Base-by-base conservation (phyloP, 2,113 vertebrate species). In the Pterophyllum scalare region DNA sequence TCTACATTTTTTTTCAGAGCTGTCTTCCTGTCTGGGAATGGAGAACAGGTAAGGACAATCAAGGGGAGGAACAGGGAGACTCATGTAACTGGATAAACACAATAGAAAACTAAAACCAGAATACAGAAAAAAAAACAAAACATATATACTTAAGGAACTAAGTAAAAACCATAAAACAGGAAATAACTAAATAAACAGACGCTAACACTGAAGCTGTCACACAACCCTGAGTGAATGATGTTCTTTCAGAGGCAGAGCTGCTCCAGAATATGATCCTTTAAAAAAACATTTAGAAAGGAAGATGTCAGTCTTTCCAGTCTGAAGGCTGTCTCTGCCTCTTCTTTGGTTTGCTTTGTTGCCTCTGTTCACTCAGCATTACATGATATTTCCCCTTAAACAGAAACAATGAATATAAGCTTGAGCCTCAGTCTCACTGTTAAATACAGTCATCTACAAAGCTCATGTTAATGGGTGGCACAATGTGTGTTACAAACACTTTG, bases 171-270 rank as follows among this genome's bases (percentile, higher is more conserved):
- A 70, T 49, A 70, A 49, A 20, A 49, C 15, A 70, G 24, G 40
- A 70, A 49, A 49, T 49, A 28, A 2, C 24, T 49, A 70, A 70
- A 49, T 49, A 70, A 70, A 70, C 40, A 43, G 40, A 43, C 4
- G 12, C 40, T 13, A 5, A 12, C 4, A 5, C 1, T 70, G 65
- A 52, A 3, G 17, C 49, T 78, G 2, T 2, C 0, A 33, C 65
- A 79, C 33, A 76, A 83, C 54, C 59, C 54, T 5, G 33, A 77
- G 84, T 65, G 79, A 54, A 84, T 70, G 64, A 60, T 78, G 52
- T 57, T 70, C n/a, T 79, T 80, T 62, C 20, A 80, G 22, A 80
- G 59, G n/a, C 31, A 28, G 49, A 49, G 49, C 17, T 6, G 4
- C 49, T 56, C 65, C 28, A 75, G 20, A 59, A 31, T 65, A 62